phyloP scores from a whole-genome alignment of 2,888 invertebrate genomes.

The Eristalis tenax region DNA sequence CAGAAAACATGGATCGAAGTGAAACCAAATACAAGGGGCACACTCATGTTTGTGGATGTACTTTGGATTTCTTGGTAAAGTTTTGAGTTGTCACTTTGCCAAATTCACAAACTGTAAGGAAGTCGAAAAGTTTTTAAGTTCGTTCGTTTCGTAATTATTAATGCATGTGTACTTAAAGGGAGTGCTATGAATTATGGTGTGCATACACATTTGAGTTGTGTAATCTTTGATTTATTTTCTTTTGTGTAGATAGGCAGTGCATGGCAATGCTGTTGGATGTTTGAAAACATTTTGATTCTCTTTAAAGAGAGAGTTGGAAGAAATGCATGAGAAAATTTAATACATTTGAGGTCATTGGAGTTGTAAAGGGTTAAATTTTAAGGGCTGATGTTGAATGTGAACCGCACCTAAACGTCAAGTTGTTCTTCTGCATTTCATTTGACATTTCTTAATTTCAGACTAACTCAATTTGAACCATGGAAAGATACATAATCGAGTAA shows the following conservation, averaged over 20 bases:
- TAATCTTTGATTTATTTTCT: not conserved
- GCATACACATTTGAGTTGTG: not conserved
- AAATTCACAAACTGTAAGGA: slow-evolving; percentile 8
- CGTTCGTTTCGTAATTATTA: slow-evolving; percentile 25
- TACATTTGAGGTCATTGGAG: not conserved
- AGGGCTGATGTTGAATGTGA: no score
- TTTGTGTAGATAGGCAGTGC: not conserved
- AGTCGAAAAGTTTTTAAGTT: slow-evolving; percentile 32
- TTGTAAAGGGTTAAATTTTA: no score
- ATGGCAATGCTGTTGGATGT: not conserved
- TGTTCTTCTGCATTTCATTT: no score
- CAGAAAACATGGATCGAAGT: slow-evolving; percentile 1
- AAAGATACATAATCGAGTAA: no score
- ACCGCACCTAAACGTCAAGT: no score
- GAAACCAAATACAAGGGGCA: not conserved
- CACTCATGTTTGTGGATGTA: slow-evolving; percentile 1
- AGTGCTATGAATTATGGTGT: not conserved
- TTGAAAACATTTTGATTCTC: not conserved
- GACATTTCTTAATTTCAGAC: no score
- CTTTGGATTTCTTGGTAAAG: slow-evolving; percentile 3
- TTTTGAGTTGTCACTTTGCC: slow-evolving; percentile 37
- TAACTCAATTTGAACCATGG: no score
- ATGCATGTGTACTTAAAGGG: not conserved
- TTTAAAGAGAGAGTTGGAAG: not conserved
- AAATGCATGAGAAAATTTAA: not conserved